Percentiles rank a stretch among this genome's conserved stretches.
Evolutionary conservation across 2,113 vertebrate species (phyloP).

Genomic region (Beaufortia kweichowensis): DNA sequence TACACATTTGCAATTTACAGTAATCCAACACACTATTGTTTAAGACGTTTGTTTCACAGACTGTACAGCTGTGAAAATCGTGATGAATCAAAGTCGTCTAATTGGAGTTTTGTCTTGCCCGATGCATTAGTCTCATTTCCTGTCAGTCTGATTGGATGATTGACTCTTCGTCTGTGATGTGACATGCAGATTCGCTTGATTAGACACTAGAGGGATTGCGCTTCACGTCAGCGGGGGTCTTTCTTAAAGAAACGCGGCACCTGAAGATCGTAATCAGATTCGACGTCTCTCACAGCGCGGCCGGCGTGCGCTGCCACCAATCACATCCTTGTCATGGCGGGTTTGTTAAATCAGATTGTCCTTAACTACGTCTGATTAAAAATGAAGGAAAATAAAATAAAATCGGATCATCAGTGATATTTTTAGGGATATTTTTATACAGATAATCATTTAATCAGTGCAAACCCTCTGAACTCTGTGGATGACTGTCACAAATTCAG

Average conservation of each 20-base stretch:
- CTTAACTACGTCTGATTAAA: constrained; percentile 47
- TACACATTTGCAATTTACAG: no score
- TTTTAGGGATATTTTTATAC: not conserved
- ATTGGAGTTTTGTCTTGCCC: constrained; percentile 4
- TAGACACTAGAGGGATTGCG: constrained; percentile 31
- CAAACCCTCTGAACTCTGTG: no score
- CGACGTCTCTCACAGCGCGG: constrained; percentile 32
- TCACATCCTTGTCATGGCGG: constrained; percentile 43
- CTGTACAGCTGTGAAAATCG: not conserved
- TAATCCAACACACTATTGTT: no score
- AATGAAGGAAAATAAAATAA: constrained; percentile 12
- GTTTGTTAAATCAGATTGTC: constrained; percentile 49
- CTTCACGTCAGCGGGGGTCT: constrained; percentile 10
- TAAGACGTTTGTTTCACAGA: no score
- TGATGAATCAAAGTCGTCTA: not conserved
- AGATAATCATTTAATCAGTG: not conserved
- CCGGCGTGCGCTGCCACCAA: constrained; percentile 21
- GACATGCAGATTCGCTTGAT: constrained; percentile 26
- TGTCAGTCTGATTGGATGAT: constrained; percentile 42
- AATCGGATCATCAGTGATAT: constrained; percentile 6
- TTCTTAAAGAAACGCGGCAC: constrained; percentile 26
- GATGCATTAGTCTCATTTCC: constrained; percentile 37
- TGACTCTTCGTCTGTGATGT: constrained; percentile 22
- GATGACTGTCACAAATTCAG: no score
- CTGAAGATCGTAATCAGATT: constrained; percentile 46